These are phyloP conservation scores for Nansenia antarctica DNA, from an alignment of 2,113 vertebrate genomes.

Conservation along the genomic window DNA sequence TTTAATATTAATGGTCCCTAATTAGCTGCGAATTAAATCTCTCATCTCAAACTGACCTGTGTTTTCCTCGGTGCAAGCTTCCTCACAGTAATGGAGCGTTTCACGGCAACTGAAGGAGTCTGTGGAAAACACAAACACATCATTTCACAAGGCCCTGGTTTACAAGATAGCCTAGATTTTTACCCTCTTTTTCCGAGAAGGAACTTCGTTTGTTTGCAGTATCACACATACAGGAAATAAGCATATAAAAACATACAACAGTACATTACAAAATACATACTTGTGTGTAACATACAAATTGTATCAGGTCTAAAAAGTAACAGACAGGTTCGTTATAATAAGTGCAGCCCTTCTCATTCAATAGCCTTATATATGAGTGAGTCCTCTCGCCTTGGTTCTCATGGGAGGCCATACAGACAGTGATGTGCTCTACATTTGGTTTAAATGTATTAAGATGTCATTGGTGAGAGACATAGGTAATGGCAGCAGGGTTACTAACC, in stretches of 20 bases:
- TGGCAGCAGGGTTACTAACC: neutral
- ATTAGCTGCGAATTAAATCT: neutral
- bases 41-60: slow-evolving; percentile 51
- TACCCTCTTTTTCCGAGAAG: too few relatives aligned
- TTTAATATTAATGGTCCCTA: too few relatives aligned
- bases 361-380: neutral
- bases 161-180: too few relatives aligned
- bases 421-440: too few relatives aligned
- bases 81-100: slow-evolving; percentile 69
- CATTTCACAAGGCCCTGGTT: neutral
- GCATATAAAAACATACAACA: too few relatives aligned
- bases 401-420: neutral
- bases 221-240: too few relatives aligned
- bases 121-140: slow-evolving; percentile 17
- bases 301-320: too few relatives aligned
- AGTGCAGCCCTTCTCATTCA: too few relatives aligned
- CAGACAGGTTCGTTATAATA: too few relatives aligned
- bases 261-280: too few relatives aligned
- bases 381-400: neutral
- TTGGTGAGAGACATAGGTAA: neutral
- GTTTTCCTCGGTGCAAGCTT: slow-evolving; percentile 77
- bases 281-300: too few relatives aligned
- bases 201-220: neutral
- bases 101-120: slow-evolving; percentile 46
- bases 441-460: neutral